phyloP scores from a whole-genome alignment of 2,113 vertebrate species.

The Oncorhynchus kisutch region DNA sequence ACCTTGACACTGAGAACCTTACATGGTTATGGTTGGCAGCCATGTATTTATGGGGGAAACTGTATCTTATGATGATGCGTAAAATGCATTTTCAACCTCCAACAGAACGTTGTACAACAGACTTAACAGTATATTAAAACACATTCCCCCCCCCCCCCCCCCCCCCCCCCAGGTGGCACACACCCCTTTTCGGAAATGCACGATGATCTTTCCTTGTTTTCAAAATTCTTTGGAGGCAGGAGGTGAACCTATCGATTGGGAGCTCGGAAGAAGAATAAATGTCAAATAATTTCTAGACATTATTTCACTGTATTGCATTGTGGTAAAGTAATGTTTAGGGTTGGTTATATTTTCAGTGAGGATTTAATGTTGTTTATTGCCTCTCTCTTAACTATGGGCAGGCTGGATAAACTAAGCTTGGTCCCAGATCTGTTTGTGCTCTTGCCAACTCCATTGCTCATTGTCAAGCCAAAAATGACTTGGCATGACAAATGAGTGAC shows the following conservation, averaged over 20 bases:
- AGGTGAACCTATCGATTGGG: background rate
- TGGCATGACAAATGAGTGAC: too few species aligned
- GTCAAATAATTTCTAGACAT: background rate
- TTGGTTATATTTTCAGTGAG: background rate
- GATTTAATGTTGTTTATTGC: background rate
- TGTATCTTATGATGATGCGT: too few species aligned
- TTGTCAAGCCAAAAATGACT: background rate
- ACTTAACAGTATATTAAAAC: background rate
- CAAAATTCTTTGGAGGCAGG: constrained; percentile 65
- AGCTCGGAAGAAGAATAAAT: background rate
- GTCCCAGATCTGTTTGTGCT: too few species aligned
- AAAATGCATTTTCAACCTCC: too few species aligned
- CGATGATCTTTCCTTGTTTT: constrained; percentile 67
- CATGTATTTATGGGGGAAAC: too few species aligned
- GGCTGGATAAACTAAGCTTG: too few species aligned
- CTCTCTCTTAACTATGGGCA: background rate
- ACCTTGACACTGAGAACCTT: too few species aligned
- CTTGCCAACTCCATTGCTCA: background rate
- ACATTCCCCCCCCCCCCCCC: background rate
- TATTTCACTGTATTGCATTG: background rate
- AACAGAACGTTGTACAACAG: too few species aligned
- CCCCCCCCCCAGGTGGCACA: constrained; percentile 46
- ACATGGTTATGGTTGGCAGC: too few species aligned
- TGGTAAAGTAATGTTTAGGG: background rate
- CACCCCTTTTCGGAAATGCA: constrained; percentile 52